Conservation (phyloP, 2,888 invertebrate species). For the Lepidochrysops patricia region DNA sequence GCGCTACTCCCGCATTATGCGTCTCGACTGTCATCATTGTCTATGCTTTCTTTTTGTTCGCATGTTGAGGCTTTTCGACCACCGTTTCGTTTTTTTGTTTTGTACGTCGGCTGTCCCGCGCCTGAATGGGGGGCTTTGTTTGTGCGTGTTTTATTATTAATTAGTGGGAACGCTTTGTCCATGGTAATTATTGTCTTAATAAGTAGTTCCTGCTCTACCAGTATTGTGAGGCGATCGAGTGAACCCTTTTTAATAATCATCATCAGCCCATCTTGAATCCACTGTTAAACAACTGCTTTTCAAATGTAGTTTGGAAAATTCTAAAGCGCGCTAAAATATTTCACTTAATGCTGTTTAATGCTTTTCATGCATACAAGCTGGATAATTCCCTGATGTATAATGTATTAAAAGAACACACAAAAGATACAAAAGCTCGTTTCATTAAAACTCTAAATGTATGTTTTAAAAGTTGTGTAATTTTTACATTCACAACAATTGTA, state of each 20-base stretch:
- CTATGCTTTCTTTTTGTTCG: slow-evolving; percentile 69
- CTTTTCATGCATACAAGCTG: neutral
- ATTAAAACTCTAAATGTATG: neutral
- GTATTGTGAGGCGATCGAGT: slow-evolving; percentile 52
- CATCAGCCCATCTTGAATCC: slow-evolving; percentile 54
- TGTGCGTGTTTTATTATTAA: slow-evolving; percentile 74
- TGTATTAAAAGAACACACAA: neutral
- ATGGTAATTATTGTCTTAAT: slow-evolving; percentile 75
- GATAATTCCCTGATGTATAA: neutral
- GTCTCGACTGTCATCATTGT: slow-evolving; percentile 72
- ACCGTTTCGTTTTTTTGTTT: slow-evolving; percentile 61
- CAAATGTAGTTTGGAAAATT: neutral
- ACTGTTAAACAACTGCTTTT: slow-evolving; percentile 39
- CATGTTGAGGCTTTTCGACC: slow-evolving; percentile 73
- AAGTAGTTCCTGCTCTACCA: slow-evolving; percentile 71
- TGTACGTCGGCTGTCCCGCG: slow-evolving; percentile 56
- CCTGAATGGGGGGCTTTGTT: slow-evolving; percentile 71
- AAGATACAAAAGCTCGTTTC: slow-evolving; percentile 1
- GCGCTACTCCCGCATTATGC: slow-evolving; percentile 71
- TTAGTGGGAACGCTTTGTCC: slow-evolving; percentile 71
- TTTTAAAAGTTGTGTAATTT: slow-evolving; percentile 3
- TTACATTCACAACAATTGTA: slow-evolving; percentile 6
- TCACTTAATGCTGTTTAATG: slow-evolving; percentile 22
- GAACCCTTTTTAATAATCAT: slow-evolving; percentile 24
- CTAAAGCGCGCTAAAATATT: slow-evolving; percentile 24